Conservation (phyloP, 1,140 invertebrate species). For the Pectinophora gossypiella region DNA sequence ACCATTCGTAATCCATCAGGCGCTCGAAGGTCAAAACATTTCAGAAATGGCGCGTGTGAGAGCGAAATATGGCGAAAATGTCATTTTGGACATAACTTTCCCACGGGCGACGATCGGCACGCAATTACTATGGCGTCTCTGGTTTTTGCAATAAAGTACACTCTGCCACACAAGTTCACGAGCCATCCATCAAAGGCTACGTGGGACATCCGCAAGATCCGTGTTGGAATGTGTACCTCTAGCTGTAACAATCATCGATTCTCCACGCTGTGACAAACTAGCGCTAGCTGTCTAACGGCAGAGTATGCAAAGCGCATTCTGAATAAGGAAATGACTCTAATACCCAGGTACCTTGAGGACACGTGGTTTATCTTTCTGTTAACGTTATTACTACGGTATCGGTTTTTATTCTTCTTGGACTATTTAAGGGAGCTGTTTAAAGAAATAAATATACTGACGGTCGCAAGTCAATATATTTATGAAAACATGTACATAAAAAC, state of each 20-base stretch:
- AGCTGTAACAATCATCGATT: slow-evolving; percentile 37
- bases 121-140: slow-evolving; percentile 30
- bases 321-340: background rate
- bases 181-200: no score
- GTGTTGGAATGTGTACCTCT: no score
- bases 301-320: slow-evolving; percentile 13
- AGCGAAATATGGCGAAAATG: slow-evolving; percentile 50
- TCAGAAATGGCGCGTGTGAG: slow-evolving; percentile 26
- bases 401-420: no score
- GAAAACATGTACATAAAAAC: no score
- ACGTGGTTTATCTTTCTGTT: no score
- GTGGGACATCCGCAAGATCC: no score
- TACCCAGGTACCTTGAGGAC: background rate
- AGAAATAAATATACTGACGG: no score
- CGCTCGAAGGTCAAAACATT: slow-evolving; percentile 16
- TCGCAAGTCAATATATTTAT: no score
- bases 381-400: no score
- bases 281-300: slow-evolving; percentile 18
- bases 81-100: slow-evolving; percentile 69
- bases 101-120: slow-evolving; percentile 48
- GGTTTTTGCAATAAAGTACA: no score
- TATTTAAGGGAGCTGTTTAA: no score
- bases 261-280: slow-evolving; percentile 28
- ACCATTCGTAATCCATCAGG: background rate
- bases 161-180: no score